These are phyloP conservation scores for Cryptoprocta ferox DNA, from an alignment of 2,797 vertebrate species.

Conservation along the genomic window DNA sequence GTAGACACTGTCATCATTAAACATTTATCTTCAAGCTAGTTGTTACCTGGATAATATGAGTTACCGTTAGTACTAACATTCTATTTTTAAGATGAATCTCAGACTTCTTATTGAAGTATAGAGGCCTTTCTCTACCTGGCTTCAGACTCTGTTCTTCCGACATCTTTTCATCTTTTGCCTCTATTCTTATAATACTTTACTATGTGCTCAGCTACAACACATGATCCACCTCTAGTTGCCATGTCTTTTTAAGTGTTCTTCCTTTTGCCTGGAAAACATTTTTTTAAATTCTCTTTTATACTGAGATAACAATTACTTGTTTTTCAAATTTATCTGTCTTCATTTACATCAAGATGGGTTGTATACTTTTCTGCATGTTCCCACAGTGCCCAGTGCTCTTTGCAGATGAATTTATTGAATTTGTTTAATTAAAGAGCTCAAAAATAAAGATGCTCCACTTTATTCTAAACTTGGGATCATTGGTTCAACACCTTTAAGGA, in stretches of 20 bases:
- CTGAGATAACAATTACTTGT: background rate
- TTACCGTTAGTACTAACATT: background rate
- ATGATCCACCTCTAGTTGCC: background rate
- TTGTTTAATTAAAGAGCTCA: background rate
- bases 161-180: background rate
- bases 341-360: background rate
- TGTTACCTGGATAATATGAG: background rate
- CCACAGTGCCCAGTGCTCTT: background rate
- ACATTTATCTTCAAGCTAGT: background rate
- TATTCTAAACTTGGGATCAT: background rate
- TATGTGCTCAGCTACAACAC: rapidly evolving
- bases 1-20: background rate
- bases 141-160: background rate
- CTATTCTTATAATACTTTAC: background rate
- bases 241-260: background rate
- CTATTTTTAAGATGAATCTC: background rate
- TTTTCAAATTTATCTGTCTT: background rate
- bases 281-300: background rate
- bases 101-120: background rate
- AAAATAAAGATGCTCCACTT: background rate
- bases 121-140: background rate
- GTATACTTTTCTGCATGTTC: background rate
- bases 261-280: background rate
- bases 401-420: background rate
- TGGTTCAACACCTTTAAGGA: background rate